Conservation (phyloP, 2,113 vertebrate genomes). For the Gracilinanus agilis region DNA sequence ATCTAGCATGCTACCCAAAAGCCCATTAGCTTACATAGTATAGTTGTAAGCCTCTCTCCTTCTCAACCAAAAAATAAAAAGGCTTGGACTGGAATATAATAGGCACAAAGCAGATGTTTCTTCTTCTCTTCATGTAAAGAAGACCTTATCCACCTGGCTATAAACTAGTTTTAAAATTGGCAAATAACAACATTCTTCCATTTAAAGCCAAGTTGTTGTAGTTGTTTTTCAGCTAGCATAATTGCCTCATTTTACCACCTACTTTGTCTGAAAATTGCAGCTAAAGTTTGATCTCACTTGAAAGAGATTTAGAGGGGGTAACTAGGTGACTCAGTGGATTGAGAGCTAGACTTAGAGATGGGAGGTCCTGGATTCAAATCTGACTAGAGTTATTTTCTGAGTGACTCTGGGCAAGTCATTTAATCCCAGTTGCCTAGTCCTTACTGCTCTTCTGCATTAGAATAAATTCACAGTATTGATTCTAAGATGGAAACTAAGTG, state of each 20-base stretch:
- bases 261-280: background rate
- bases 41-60: slow-evolving; percentile 24
- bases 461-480: no score
- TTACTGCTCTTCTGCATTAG: no score
- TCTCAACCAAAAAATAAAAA: slow-evolving; percentile 61
- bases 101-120: slow-evolving; percentile 49
- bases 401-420: no score
- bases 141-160: background rate
- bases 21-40: background rate
- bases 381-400: no score
- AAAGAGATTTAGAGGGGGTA: background rate
- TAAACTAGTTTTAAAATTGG: background rate
- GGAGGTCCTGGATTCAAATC: no score
- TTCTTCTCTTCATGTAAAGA: background rate
- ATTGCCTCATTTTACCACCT: background rate
- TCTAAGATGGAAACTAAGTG: no score
- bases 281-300: background rate
- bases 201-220: background rate
- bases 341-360: no score
- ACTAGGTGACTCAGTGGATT: no score
- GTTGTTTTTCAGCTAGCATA: background rate
- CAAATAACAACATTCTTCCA: background rate
- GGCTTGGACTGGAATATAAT: slow-evolving; percentile 21
- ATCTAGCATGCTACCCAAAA: slow-evolving; percentile 30
- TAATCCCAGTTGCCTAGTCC: no score